A percentile compares a stretch with the other conserved stretches of the same genome.
phyloP scores from a whole-genome alignment of 2,113 vertebrate genomes.

The Tricholaema leucomelas region DNA sequence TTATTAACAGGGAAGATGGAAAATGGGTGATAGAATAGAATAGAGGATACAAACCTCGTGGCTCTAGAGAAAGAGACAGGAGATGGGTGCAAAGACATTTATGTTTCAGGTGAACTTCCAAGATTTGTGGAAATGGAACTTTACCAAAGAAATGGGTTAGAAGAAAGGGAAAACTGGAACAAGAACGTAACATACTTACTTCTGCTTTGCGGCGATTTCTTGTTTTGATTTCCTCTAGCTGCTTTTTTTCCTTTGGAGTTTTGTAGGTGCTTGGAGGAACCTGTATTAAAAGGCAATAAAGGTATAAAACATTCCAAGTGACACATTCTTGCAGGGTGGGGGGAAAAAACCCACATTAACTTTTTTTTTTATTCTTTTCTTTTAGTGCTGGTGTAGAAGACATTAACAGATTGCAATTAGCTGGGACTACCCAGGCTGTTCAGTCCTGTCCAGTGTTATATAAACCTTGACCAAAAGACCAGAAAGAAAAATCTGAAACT shows the following conservation, averaged over 20 bases:
- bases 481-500: background rate
- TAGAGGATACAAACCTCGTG: background rate
- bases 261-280: slow-evolving; percentile 83
- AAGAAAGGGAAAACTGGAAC: background rate
- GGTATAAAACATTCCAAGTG: background rate
- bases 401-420: background rate
- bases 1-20: background rate
- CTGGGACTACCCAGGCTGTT: background rate
- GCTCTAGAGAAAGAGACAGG: background rate
- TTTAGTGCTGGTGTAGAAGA: background rate
- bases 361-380: slow-evolving; percentile 34
- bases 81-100: background rate
- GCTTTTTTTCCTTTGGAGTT: slow-evolving; percentile 77
- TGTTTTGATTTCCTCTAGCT: slow-evolving; percentile 77
- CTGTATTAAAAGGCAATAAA: slow-evolving; percentile 68
- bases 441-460: background rate
- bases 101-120: background rate
- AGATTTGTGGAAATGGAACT: background rate
- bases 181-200: slow-evolving; percentile 64
- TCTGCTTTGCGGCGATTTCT: slow-evolving; percentile 80
- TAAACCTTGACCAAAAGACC: background rate
- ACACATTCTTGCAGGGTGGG: background rate
- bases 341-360: background rate
- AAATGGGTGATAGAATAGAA: background rate
- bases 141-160: background rate